Base-by-base conservation (phyloP, 2,888 invertebrate genomes). In the Elgonia sp. region DNA sequence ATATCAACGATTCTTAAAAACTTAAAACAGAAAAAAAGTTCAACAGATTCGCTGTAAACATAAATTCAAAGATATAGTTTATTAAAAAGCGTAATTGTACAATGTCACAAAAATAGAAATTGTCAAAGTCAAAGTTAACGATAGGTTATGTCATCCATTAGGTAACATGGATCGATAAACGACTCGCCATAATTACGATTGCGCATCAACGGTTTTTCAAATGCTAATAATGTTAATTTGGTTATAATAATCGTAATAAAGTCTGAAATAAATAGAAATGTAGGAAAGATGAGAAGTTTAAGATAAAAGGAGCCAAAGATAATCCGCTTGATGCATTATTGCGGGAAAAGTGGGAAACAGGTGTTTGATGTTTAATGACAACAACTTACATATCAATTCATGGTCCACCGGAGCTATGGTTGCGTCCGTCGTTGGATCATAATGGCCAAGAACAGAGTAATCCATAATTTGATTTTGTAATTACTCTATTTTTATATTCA, bases 371-470 rank as follows among this genome's bases (percentile, higher is more conserved):
- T 81, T 70, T 55, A 57, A 3, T 50, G 53, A 40, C 16, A 81
- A 86, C 81, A 91, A 81, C 94, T 93, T 77, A 94, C 94, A 94
- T 18, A 94, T 89, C 40, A 93, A 89, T 87, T 93, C 92, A 63
- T 92, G 92, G 10, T 93, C 93, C 21, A 90, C 91, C 46, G 86
- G 90, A 53, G 86, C 91, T 72, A 91, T 91, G 40, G 92, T 89
- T 70, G 91, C 89, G 82, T 94, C 93, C 81, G 92, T 90, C 76
- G 92, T 88, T 65, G 92, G 92, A 85, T 93, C 93, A 89, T 94
- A 94, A 84, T 93, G 94, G 70, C 93, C 92, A 69, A 94, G 90
- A 83, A 93, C 91, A 62, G 93, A 91, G 89, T 92, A 94, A 87
- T 94, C 94, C 94, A 94, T 94, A 10, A 53, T 82, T 62, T 8